Base-by-base conservation (phyloP, 2,888 invertebrate genomes). In the Patella ulyssiponensis region DNA sequence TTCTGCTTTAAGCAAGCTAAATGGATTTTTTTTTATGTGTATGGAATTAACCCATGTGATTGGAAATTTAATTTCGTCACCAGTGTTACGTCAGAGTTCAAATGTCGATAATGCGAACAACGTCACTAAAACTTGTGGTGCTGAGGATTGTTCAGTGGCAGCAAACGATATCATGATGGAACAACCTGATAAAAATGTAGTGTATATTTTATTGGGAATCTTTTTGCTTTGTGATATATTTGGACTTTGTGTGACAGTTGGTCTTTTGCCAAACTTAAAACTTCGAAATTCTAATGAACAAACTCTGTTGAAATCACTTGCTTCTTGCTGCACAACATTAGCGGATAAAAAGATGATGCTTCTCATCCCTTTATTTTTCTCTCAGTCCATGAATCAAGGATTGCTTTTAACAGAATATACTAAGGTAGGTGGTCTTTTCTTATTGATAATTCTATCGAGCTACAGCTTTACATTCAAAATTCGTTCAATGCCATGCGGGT, bases 361-460 rank as follows among this genome's bases (percentile, higher is more conserved):
- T 52, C 81, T 89, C n/a, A 81, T 88, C 2, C 90, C 90, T 3
- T 80, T 89, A 14, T 85, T 88, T 9, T 79, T 86, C 76, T 86
- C 86, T 72, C 85, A 85, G 77, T 88, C 89, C 3, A 85, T 89
- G 83, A 86, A 88, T 78, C 88, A 89, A 56, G 89, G 86, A 0
- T 86, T 89, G 70, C 77, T 89, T 71, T 85, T 87, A 77, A 84
- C 87, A 12, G 89, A 89, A 74, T 89, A 86, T 73, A 88, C 89
- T 9, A 89, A 90, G 86, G 90, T 90, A 82, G 77, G 80, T 73
- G 20, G 20, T 64, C 23, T 1, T 20, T 44, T 44, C 9, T 44
- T 1, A 44, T 0, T 1, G 7, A 9, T 44, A 44, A 9, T 9
- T 44, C 0, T 44, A 44, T 44, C 44, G 44, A 7, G 9, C 1